Base-by-base conservation (phyloP, 2,113 vertebrate genomes). In the Dermatemys mawii region DNA sequence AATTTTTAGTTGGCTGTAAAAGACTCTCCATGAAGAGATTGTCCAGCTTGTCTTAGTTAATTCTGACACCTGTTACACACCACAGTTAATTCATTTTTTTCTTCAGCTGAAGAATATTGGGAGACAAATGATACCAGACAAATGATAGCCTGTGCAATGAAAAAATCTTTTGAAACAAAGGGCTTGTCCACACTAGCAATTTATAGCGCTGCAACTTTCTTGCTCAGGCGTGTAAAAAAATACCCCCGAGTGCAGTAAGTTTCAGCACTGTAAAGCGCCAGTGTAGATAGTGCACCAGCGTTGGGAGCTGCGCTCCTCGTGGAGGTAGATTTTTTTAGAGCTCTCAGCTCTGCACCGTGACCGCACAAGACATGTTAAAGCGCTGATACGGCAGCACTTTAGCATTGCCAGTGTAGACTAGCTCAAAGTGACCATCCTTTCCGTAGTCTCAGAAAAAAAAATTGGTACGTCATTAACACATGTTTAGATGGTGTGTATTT, bases 1-100 rank as follows among this genome's bases (percentile, higher is more conserved):
- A 70, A 10, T 85, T 95, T 93, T 90, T 51, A 87, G 94, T 75
- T 49, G 90, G 80, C 82, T 9, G 84, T 49, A 73, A 75, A 21
- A 1, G 0, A 19, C 9, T 82, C 38, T 57, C 51, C 41, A 35
- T 55, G 26, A 78, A 48, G 78, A 3, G 27, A 80, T 93, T 93
- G 12, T 67, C 41, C 76, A 41, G 6, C 41, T 92, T 19, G 0
- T 91, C 93, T 93, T 93, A 2, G 79, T 63, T 80, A 35, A 78
- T 2, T 2, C 9, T 1, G 3, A 75, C 75, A 29, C 19, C 26
- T 26, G 38, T 83, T 24, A 11, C 12, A 57, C 4, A 4, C 19
- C 81, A 79, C 11, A 48, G 17, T 81, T 90, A 83, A 54, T 88
- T 50, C 22, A 67, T 91, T 95, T 91, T 11, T 81, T 49, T 86